A percentile compares a stretch with the other conserved stretches of the same genome.
Evolutionary conservation across 2,888 invertebrate species (phyloP).

Genomic region (Heterodera filipjevi): DNA sequence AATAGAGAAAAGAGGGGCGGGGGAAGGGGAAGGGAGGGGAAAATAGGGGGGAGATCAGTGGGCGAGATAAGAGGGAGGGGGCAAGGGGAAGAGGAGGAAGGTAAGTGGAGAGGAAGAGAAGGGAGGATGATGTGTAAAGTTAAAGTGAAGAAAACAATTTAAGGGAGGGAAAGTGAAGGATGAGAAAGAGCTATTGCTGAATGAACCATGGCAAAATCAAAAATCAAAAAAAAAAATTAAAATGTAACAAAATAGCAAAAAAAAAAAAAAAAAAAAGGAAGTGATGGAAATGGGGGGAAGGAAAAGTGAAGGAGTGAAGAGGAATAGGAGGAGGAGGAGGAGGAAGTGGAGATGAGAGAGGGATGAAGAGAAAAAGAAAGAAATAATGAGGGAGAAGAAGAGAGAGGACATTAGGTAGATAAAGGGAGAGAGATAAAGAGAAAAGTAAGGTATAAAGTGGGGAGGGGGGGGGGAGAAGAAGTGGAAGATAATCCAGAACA

Average conservation of each 20-base stretch:
- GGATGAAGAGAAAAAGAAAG: not conserved
- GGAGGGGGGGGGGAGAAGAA: constrained; percentile 26
- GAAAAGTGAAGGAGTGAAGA: constrained; percentile 2
- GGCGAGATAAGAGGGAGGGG: not conserved
- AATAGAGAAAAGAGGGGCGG: not conserved
- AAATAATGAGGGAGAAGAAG: not conserved
- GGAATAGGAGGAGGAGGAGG: constrained; percentile 38
- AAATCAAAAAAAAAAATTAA: not conserved
- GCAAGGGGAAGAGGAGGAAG: not conserved
- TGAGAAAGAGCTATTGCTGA: no score
- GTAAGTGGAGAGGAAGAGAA: not conserved
- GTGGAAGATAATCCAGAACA: constrained; percentile 36
- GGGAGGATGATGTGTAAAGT: not conserved
- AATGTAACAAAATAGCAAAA: not conserved
- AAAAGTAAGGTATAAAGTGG: not conserved
- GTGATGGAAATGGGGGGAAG: not conserved
- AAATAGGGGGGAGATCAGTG: not conserved
- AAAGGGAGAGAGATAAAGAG: not conserved
- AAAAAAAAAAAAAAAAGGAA: not conserved
- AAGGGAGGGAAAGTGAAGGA: not conserved
- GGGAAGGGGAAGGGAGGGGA: not conserved
- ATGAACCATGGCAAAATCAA: no score
- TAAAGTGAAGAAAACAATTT: not conserved
- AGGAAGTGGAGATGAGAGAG: constrained; percentile 21
- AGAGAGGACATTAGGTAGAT: no score